Base-by-base conservation (phyloP, 2,113 vertebrate species). In the Pachycephala philippinensis region DNA sequence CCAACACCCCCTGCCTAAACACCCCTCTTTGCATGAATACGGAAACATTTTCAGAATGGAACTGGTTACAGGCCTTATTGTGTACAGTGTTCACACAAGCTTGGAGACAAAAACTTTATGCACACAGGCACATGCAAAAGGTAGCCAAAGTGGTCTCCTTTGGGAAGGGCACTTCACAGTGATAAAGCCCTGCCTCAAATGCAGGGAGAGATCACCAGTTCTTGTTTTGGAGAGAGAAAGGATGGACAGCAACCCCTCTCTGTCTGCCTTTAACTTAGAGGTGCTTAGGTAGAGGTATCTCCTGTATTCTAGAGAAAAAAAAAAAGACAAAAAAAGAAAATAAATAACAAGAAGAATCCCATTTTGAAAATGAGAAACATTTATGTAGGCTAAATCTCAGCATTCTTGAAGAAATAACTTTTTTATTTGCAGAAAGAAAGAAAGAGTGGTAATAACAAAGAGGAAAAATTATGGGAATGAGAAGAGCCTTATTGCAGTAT, bases 21-120 rank as follows among this genome's bases (percentile, higher is more conserved):
- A 49, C 15, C 35, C 39, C 35, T 42, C 75, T 56, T 57, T 37
- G 24, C 1, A 1, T 33, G 17, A 83, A 63, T 24, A 30, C 8
- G 35, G 4, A 35, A 77, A 21, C 33, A 6, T 74, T 70, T 82
- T 66, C 75, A 78, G 47, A 76, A 66, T 21, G 24, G 53, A 60
- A 71, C 14, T 39, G 39, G 23, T 77, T 84, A 30, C 23, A 50
- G 1, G 2, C 30, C 12, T 69, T 61, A 45, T 6, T 0, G 0
- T 9, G 40, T 49, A 39, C 2, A 2, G 10, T 27, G 50, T 35
- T 77, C 5, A 1, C 39, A 39, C 26, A 50, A 28, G 54, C 28
- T n/a, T 56, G 49, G 47, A 66, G 35, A 9, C 13, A 21, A 93
- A 47, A 2, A 8, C 3, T 21, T 47, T 61, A 16, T 63, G 50